phyloP scores from a whole-genome alignment of 1,140 invertebrate genomes.

The Pseudobourletiella spinata region DNA sequence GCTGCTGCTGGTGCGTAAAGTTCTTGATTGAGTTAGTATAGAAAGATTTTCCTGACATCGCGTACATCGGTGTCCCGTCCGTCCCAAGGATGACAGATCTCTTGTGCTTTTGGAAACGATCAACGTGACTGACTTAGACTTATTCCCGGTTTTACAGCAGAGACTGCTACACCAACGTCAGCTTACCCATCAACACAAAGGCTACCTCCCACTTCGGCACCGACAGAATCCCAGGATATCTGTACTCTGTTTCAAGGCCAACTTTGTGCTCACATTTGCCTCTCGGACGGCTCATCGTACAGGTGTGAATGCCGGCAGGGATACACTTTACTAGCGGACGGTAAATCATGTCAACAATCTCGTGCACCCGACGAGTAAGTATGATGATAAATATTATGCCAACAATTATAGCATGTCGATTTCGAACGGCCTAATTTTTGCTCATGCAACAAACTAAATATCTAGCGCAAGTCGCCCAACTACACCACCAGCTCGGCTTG shows the following conservation, averaged over 20 bases:
- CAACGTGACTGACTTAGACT: too few species aligned
- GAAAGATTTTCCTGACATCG: background rate
- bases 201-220: background rate
- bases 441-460: too few species aligned
- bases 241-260: slow-evolving; percentile 56
- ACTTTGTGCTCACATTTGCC: slow-evolving; percentile 63
- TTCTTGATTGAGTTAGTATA: background rate
- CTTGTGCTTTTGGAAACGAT: too few species aligned
- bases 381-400: too few species aligned
- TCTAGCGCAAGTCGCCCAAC: too few species aligned
- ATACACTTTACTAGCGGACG: slow-evolving; percentile 56
- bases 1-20: background rate
- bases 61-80: too few species aligned
- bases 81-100: too few species aligned
- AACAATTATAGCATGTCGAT: too few species aligned
- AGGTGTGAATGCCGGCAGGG: slow-evolving; percentile 63
- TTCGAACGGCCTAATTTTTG: too few species aligned
- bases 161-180: too few species aligned
- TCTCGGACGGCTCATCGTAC: slow-evolving; percentile 57
- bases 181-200: background rate
- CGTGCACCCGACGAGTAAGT: background rate
- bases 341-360: slow-evolving; percentile 49
- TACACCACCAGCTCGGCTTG: too few species aligned
- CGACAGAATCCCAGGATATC: slow-evolving; percentile 46
- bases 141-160: too few species aligned